Base-by-base conservation (phyloP, 2,113 vertebrate species). In the Onychostoma macrolepis region DNA sequence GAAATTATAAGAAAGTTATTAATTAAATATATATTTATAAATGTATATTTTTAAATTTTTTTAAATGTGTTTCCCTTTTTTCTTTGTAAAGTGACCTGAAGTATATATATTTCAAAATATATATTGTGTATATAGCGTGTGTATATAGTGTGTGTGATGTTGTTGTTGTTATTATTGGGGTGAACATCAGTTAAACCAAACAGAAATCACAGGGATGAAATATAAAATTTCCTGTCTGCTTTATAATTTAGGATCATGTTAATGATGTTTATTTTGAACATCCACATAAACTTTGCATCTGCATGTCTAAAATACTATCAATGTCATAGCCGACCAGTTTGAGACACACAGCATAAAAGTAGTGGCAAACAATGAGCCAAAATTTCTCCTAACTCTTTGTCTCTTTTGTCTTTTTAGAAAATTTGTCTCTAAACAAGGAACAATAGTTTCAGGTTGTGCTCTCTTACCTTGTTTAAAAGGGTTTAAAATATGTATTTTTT, bases 401-500 rank as follows among this genome's bases (percentile, higher is more conserved):
- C 56, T 24, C 56, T 61, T 61, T 61, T 61, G 56, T 61, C 56
- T n/a, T 24, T 61, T 10, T 4, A n/a, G 56, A 53, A 77, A 48
- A 28, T 10, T 4, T 48, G 6, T 78, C 6, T 50, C 1, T 50
- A 30, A 78, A 78, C 17, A 78, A 33, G 2, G 1, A 33, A 53
- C 83, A 65, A 58, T 61, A 82, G 85, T 45, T 72, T 71, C 58
- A 88, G 45, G 7, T 28, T 76, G 85, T 67, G 45, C 30, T 77
- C 79, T 86, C 69, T 53, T 33, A 33, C 43, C 17, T 30, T 50
- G 24, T 30, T 53, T 53, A 50, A 78, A 50, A 5, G 45, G 21
- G 15, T 30, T 53, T 78, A 53, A 43, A 45, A 28, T 26, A 45
- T 76, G 41, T 45, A 19, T 19, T 45, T 53, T 30, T 21, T 38